phyloP scores from a whole-genome alignment of 2,797 vertebrate species.

The Pipistrellus pygmaeus region DNA sequence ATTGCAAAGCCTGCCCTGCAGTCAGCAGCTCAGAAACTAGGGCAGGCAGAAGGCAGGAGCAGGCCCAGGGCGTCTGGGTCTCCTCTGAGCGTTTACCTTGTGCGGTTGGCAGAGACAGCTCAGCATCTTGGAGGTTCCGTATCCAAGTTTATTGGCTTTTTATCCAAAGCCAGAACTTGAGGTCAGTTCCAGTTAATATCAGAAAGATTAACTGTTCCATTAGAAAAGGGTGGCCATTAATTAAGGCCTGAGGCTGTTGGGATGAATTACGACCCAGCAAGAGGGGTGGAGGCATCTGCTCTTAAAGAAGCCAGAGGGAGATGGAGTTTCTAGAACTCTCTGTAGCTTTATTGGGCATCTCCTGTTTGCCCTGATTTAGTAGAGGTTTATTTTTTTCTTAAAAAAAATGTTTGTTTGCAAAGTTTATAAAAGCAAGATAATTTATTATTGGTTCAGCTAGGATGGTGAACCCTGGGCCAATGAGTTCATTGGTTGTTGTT shows the following conservation, averaged over 20 bases:
- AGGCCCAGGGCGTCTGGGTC: background rate
- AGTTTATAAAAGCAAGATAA: slow-evolving; percentile 44
- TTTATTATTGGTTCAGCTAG: background rate
- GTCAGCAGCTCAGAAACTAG: slow-evolving; percentile 61
- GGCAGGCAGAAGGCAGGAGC: slow-evolving; percentile 62
- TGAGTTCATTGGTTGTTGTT: background rate
- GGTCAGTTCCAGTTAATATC: slow-evolving; percentile 67
- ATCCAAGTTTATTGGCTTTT: slow-evolving; percentile 71
- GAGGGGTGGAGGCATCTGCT: background rate
- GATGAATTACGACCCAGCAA: slow-evolving; percentile 43
- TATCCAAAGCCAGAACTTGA: slow-evolving; percentile 55
- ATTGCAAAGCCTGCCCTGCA: slow-evolving; percentile 66
- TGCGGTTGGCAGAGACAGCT: background rate
- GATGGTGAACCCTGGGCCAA: background rate
- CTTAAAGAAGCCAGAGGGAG: slow-evolving; percentile 19
- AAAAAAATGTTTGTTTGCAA: slow-evolving; percentile 51
- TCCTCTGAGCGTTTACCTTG: background rate
- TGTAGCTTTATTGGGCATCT: slow-evolving; percentile 40
- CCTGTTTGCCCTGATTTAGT: slow-evolving; percentile 19
- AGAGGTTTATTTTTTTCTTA: slow-evolving; percentile 34
- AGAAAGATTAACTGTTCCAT: slow-evolving; percentile 72
- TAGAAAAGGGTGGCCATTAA: slow-evolving; percentile 61
- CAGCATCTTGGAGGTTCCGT: slow-evolving; percentile 37
- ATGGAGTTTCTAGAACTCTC: slow-evolving; percentile 18
- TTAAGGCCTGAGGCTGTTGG: slow-evolving; percentile 55